A percentile compares a stretch with the other conserved stretches of the same genome.
Evolutionary conservation across 1,140 invertebrate species (phyloP).

Genomic region (Drosophila athabasca): DNA sequence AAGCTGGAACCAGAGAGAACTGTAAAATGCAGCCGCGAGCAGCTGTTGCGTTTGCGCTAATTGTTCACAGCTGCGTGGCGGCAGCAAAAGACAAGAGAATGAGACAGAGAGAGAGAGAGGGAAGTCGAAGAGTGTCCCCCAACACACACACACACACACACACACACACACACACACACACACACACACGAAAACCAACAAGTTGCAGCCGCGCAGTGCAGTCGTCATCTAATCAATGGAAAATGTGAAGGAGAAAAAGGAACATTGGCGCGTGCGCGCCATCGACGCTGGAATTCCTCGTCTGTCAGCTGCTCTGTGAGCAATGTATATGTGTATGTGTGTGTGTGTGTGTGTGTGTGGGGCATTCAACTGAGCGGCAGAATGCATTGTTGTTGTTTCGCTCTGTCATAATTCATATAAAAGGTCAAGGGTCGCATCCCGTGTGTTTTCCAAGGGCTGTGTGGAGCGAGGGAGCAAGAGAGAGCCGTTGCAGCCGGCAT

Average conservation of each 20-base stretch:
- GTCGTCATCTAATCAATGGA: slow-evolving; percentile 11
- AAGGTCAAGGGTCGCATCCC: slow-evolving; percentile 68
- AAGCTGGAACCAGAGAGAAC: slow-evolving; percentile 9
- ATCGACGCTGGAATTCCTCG: slow-evolving; percentile 9
- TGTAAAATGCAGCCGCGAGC: slow-evolving; percentile 17
- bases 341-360: slow-evolving; percentile 27
- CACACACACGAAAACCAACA: slow-evolving; percentile 28
- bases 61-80: slow-evolving; percentile 75
- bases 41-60: slow-evolving; percentile 67
- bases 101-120: slow-evolving; percentile 6
- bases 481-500: slow-evolving; percentile 58
- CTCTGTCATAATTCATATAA: slow-evolving; percentile 67
- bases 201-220: slow-evolving; percentile 28
- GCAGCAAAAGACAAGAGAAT: slow-evolving; percentile 14
- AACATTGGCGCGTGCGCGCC: slow-evolving; percentile 67
- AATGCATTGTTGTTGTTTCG: slow-evolving; percentile 31
- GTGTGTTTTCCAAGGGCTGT: too few relatives aligned
- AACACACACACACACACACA: neutral
- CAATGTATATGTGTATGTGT: slow-evolving; percentile 17
- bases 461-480: slow-evolving; percentile 9
- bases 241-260: neutral
- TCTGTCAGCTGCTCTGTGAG: slow-evolving; percentile 40
- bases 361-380: slow-evolving; percentile 51
- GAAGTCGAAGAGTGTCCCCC: neutral
- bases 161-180: too few relatives aligned